Evolutionary conservation across 2,888 invertebrate genomes (phyloP).

Genomic region (Leptura quadrifasciata): DNA sequence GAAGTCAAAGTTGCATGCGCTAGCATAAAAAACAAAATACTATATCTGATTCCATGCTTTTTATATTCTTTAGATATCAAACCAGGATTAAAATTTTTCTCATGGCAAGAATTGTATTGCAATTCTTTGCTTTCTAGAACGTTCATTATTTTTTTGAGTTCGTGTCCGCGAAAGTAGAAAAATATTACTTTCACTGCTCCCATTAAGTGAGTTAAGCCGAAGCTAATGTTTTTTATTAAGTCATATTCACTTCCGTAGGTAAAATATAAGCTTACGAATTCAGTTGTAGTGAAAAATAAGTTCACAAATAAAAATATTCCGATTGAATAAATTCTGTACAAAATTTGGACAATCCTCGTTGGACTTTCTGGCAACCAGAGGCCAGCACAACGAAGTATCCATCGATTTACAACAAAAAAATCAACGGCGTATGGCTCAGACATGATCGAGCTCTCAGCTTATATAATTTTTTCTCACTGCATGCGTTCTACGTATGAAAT

Average conservation of each 20-base stretch:
- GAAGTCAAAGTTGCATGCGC: conserved; percentile 65
- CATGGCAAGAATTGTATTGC: conserved; percentile 58
- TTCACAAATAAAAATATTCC: conserved; percentile 65
- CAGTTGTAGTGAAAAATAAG: conserved; percentile 65
- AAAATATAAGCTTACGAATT: conserved; percentile 65
- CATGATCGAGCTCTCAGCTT: conserved; percentile 28
- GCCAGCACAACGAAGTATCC: conserved; percentile 65
- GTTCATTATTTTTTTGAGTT: conserved; percentile 60
- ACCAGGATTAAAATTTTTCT: conserved; percentile 60
- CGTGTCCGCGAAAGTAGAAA: conserved; percentile 62
- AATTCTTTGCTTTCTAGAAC: conserved; percentile 61
- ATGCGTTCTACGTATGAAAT: not conserved
- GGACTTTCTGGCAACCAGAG: conserved; percentile 64
- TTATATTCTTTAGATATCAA: conserved; percentile 60
- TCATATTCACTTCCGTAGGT: conserved; percentile 62
- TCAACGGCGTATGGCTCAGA: conserved; percentile 55
- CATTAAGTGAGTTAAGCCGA: conserved; percentile 67
- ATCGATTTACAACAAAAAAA: conserved; percentile 65
- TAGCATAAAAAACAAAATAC: conserved; percentile 63
- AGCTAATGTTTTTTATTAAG: conserved; percentile 68
- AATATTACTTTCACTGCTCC: conserved; percentile 67
- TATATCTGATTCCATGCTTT: conserved; percentile 62
- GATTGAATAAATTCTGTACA: conserved; percentile 63
- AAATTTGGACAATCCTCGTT: conserved; percentile 51
- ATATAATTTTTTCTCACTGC: not conserved